Base-by-base conservation (phyloP, 2,888 invertebrate genomes). In the Nymphalis c-album region DNA sequence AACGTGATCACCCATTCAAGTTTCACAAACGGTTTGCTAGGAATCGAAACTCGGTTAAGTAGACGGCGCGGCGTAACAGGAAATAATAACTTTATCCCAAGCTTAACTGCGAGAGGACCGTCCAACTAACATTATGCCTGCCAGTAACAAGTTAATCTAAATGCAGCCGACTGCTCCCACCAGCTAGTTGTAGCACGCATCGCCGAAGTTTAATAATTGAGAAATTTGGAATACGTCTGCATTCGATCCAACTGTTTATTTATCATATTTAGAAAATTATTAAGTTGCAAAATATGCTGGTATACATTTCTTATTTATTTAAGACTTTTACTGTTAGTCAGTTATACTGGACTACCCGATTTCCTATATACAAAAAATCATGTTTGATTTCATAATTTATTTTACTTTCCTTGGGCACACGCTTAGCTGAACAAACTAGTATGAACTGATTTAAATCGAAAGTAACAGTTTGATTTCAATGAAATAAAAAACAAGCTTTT, bases 111-210 rank as follows among this genome's bases (percentile, higher is more conserved):
- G 81, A 84, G 85, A 87, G 85, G 86, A 88, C 86, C 85, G 88
- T 81, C 90, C 87, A 84, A 88, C 90, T 88, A 90, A 90, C 91
- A 91, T 90, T 89, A 88, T 90, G 91, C 85, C 90, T 91, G 90
- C 88, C 83, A 87, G 89, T 91, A 90, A 91, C 91, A 91, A 91
- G 89, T 91, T 91, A 90, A 91, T 91, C 88, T 91, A 90, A 91
- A 92, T 91, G 88, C 88, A 87, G 81, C 87, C 84, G 85, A 84
- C 87, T 90, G 85, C 86, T 84, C 84, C 84, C 75, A 81, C 84
- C 74, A 84, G 84, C 80, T 85, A 83, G 85, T 82, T 83, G 82
- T 79, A 78, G 80, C 85, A 90, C 87, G 91, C 91, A 91, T 87
- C 85, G 83, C 75, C 80, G 73, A 88, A 90, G 82, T 91, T 91